Evolutionary conservation across 2,113 vertebrate species (phyloP), one percentile per base, ranked within the genome.

Genomic region (Marmota flaviventris): DNA sequence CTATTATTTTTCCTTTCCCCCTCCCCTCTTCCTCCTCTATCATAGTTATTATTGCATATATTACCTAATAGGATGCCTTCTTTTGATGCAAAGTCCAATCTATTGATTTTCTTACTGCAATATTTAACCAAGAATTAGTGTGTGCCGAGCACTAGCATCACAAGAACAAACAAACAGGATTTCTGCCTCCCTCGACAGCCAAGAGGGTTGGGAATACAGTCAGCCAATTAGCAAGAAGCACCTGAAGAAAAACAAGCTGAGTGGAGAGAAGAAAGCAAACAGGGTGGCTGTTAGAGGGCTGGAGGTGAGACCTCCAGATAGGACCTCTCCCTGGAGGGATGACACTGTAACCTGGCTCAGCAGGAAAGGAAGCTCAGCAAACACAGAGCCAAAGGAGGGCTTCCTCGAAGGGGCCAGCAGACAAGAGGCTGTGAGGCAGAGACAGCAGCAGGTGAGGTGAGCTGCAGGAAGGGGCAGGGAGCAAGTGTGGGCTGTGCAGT

Each of bases 361-460:
- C 22, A 56, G 48, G n/a, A 91, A 39, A 39, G 8, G 11, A 1
- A 65, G 56, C 17, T 70, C n/a, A 12, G 6, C n/a, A 25, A 58
- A 58, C 48, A 37, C 32, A 75, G 48, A 89, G 29, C 8, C 56
- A 24, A 4, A 1, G 3, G 29, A 29, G 37, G 25, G 34, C 8
- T 25, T 58, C 9, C 39, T 34, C 5, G 3, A 56, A 29, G n/a
- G 4, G 4, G 73, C 16, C 37, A 37, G 61, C 25, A 81, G 51
- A n/a, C 3, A 34, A 53, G 14, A 48, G 58, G 48, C 5, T 0
- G 0, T 0, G 58, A 29, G 18, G 11, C 3, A n/a, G 78, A 37
- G 63, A 72, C 70, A 8, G 27, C 56, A 29, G 56, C 58, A 56
- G 5, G 6, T 24, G 10, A 0, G 4, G 13, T 9, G 25, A 16